Conservation (phyloP, 1,140 invertebrate species). For the Drosophila persimilis region DNA sequence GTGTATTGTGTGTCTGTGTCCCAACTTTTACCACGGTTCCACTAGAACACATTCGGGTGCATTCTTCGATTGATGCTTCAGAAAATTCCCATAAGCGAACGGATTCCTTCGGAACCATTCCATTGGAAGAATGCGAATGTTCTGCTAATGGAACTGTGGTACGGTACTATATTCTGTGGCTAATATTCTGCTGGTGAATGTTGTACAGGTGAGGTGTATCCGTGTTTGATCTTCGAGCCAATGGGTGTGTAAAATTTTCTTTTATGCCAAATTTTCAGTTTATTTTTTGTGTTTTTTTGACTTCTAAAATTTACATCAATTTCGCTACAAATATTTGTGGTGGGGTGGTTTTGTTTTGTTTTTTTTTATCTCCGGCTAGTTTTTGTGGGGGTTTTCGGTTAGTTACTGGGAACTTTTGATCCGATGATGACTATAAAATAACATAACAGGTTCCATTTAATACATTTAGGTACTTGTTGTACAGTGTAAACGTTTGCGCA, state of each 20-base stretch:
- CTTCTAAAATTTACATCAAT: constrained; percentile 59
- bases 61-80: too few species aligned
- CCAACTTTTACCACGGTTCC: too few species aligned
- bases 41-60: too few species aligned
- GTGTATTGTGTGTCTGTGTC: too few species aligned
- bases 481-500: constrained; percentile 49
- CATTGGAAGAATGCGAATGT: too few species aligned
- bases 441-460: constrained; percentile 70
- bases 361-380: constrained; percentile 54
- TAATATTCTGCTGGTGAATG: constrained; percentile 1
- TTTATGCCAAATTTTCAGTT: constrained; percentile 60
- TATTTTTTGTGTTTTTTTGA: constrained; percentile 46
- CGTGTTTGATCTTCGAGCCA: constrained; percentile 30
- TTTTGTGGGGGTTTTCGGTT: constrained; percentile 51
- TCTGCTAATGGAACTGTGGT: too few species aligned
- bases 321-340: constrained; percentile 50
- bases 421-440: constrained; percentile 64
- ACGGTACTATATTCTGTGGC: too few species aligned
- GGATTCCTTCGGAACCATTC: too few species aligned
- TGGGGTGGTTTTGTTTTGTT: too few species aligned
- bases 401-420: constrained; percentile 64
- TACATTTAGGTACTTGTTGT: constrained; percentile 64
- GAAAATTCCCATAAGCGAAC: too few species aligned
- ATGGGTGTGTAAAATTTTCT: constrained; percentile 43
- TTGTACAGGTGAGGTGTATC: constrained; percentile 19